Evolutionary conservation across 1,140 invertebrate genomes (phyloP).

Genomic region (Drosophila takahashii): DNA sequence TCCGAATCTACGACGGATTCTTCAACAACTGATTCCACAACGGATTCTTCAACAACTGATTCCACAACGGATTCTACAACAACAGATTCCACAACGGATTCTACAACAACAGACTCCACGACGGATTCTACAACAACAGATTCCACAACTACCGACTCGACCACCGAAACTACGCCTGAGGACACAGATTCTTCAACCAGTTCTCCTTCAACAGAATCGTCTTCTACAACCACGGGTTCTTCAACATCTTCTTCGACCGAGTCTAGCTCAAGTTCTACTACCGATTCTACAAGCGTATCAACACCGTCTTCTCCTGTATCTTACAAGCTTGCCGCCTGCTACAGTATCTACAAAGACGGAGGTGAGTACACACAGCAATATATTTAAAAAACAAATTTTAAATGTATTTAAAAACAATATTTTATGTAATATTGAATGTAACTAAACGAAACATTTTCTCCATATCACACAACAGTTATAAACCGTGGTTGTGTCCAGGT

Average conservation of each 20-base stretch:
- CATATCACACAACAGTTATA: slow-evolving; percentile 13
- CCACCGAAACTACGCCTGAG: not conserved
- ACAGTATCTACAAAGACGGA: slow-evolving; percentile 50
- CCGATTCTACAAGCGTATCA: not conserved
- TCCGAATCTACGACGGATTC: slow-evolving; percentile 1
- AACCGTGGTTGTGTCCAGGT: slow-evolving; percentile 63
- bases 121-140: slow-evolving; percentile 6
- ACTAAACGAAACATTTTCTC: not conserved
- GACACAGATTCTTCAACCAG: not conserved
- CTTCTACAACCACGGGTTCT: not conserved
- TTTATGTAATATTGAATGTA: not conserved
- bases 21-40: slow-evolving; percentile 2
- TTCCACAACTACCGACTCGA: not conserved
- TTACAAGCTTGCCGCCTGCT: slow-evolving; percentile 52
- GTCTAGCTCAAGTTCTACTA: not conserved
- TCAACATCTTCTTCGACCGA: not conserved
- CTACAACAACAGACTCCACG: not conserved
- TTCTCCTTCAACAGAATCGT: not conserved
- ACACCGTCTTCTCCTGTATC: not conserved
- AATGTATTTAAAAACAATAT: no score
- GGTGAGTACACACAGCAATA: slow-evolving; percentile 38
- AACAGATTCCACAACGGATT: not conserved
- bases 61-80: not conserved
- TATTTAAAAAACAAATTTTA: no score
- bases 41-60: not conserved